phyloP scores from a whole-genome alignment of 1,140 invertebrate species.

The Drosophila pandora region DNA sequence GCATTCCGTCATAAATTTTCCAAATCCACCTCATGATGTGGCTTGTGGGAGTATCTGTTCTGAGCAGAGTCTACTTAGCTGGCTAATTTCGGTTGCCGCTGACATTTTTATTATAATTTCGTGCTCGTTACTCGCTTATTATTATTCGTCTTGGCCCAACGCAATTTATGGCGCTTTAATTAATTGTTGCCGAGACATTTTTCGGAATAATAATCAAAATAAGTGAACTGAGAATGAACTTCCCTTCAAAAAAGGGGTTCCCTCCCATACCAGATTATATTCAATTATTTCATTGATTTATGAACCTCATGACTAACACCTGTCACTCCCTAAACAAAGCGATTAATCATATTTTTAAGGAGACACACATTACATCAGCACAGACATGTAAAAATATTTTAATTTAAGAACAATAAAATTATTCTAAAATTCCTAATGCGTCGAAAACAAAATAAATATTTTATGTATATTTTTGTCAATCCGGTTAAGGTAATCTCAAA shows the following conservation, averaged over 20 bases:
- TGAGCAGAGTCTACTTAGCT: slow-evolving; percentile 33
- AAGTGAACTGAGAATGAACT: slow-evolving; percentile 34
- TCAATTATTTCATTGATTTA: slow-evolving; percentile 37
- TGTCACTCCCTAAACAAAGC: slow-evolving; percentile 22
- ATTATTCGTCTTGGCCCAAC: slow-evolving; percentile 33
- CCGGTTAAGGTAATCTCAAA: not conserved
- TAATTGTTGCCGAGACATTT: slow-evolving; percentile 57
- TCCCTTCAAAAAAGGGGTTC: slow-evolving; percentile 15
- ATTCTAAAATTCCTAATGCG: not conserved
- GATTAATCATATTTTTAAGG: slow-evolving; percentile 27
- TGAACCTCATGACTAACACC: slow-evolving; percentile 18
- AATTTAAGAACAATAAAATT: slow-evolving; percentile 10
- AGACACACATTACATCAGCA: slow-evolving; percentile 29
- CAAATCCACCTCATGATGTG: not conserved
- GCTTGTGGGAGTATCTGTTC: slow-evolving; percentile 27
- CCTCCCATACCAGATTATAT: slow-evolving; percentile 9
- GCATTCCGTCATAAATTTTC: slow-evolving; percentile 56
- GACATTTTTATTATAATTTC: slow-evolving; percentile 73
- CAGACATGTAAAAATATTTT: slow-evolving; percentile 15
- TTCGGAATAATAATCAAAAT: slow-evolving; percentile 37
- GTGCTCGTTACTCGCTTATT: slow-evolving; percentile 56
- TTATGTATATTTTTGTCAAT: not conserved
- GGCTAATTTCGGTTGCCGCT: slow-evolving; percentile 59
- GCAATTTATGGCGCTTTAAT: slow-evolving; percentile 67
- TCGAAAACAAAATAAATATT: not conserved